Conservation (phyloP, 2,888 invertebrate genomes). For the Uropetala carovei region DNA sequence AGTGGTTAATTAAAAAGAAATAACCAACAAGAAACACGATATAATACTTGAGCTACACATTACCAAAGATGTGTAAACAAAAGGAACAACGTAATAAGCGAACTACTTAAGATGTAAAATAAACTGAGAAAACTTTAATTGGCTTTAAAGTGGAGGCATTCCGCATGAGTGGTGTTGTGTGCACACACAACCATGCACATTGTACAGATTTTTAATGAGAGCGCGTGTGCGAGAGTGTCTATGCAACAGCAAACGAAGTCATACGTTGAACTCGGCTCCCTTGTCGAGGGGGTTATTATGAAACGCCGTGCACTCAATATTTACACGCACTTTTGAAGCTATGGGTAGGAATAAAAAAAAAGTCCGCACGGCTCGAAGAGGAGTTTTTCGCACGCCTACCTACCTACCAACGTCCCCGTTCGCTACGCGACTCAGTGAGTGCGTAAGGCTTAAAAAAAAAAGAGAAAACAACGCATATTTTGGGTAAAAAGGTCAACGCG, state of each 20-base stretch:
- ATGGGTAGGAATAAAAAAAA: slow-evolving; percentile 33
- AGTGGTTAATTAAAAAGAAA: too few species aligned
- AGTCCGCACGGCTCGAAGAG: not conserved
- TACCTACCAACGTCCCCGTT: slow-evolving; percentile 3
- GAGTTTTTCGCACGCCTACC: slow-evolving; percentile 32
- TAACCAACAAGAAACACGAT: too few species aligned
- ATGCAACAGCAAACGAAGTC: not conserved
- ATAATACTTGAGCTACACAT: too few species aligned
- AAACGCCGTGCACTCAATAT: slow-evolving; percentile 37
- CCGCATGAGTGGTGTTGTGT: not conserved
- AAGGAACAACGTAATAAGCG: too few species aligned
- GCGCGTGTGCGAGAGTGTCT: not conserved
- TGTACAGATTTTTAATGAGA: not conserved
- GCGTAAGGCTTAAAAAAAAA: slow-evolving; percentile 28
- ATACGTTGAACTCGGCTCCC: not conserved
- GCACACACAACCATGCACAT: not conserved
- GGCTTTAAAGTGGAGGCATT: not conserved
- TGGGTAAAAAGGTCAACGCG: slow-evolving; percentile 52
- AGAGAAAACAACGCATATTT: slow-evolving; percentile 45
- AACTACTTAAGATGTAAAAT: not conserved
- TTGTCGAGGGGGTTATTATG: slow-evolving; percentile 15
- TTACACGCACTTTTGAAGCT: slow-evolving; percentile 22
- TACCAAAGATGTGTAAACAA: too few species aligned
- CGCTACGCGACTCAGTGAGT: slow-evolving; percentile 51
- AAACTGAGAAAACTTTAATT: slow-evolving; percentile 19